A percentile compares a stretch with the other conserved stretches of the same genome.
These are phyloP conservation scores for Teinopalpus imperialis DNA, from an alignment of 2,888 invertebrate species.

Conservation along the genomic window DNA sequence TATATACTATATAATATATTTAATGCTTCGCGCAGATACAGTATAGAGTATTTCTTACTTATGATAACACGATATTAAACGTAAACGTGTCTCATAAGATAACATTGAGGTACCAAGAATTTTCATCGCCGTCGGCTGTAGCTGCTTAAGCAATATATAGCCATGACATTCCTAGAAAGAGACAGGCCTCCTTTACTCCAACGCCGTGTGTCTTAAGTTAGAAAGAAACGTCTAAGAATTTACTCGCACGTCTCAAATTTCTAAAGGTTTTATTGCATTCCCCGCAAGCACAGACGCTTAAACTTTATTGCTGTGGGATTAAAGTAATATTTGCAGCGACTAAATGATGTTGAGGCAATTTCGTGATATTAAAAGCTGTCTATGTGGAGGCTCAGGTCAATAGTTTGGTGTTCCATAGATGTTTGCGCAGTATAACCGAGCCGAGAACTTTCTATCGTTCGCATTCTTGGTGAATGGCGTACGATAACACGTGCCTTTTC, in stretches of 20 bases:
- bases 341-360: constrained; percentile 79
- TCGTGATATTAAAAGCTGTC: constrained; percentile 77
- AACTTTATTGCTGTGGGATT: constrained; percentile 80
- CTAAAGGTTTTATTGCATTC: constrained; percentile 80
- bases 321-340: constrained; percentile 81
- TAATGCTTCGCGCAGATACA: constrained; percentile 12
- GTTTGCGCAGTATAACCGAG: constrained; percentile 63
- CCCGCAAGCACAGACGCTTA: constrained; percentile 78
- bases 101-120: constrained; percentile 78
- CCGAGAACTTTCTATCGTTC: constrained; percentile 61
- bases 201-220: constrained; percentile 60
- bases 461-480: constrained; percentile 65
- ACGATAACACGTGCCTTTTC: constrained; percentile 68
- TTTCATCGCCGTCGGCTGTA: constrained; percentile 74
- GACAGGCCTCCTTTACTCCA: constrained; percentile 54
- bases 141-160: constrained; percentile 74
- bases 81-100: constrained; percentile 73
- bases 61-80: constrained; percentile 70
- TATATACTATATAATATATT: constrained; percentile 10
- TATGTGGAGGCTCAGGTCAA: constrained; percentile 70
- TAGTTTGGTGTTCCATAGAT: constrained; percentile 67
- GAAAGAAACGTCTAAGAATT: constrained; percentile 70
- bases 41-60: constrained; percentile 47
- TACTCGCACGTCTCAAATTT: constrained; percentile 66
- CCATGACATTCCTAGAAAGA: constrained; percentile 66